Percentiles rank a stretch among this genome's conserved stretches.
Conservation (phyloP, 2,113 vertebrate species). For the Takifugu bimaculatus region DNA sequence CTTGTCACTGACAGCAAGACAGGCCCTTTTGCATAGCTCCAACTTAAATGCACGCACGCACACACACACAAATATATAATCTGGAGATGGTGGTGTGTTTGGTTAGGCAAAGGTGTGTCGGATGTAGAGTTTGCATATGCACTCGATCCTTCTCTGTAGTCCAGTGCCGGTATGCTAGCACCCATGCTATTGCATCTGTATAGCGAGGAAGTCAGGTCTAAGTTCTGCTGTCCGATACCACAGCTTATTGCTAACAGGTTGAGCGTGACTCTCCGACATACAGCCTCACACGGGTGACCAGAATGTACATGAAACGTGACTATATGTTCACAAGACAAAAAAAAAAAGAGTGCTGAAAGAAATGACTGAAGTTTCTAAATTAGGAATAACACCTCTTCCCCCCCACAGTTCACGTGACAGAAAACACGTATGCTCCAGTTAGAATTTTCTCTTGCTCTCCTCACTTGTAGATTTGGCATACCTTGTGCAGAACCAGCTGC, state of each 20-base stretch:
- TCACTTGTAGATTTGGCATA: slow-evolving; percentile 63
- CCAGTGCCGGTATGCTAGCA: slow-evolving; percentile 56
- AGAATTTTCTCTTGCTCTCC: slow-evolving; percentile 28
- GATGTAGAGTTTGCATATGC: slow-evolving; percentile 63
- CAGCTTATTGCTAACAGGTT: slow-evolving; percentile 69
- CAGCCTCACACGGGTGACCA: slow-evolving; percentile 46
- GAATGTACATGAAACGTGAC: slow-evolving; percentile 37
- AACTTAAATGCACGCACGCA: slow-evolving; percentile 31
- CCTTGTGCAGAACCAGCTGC: slow-evolving; percentile 70
- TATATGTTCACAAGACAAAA: slow-evolving; percentile 43
- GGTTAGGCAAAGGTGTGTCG: slow-evolving; percentile 61
- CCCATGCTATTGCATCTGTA: slow-evolving; percentile 65
- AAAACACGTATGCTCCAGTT: slow-evolving; percentile 33
- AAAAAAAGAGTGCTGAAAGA: slow-evolving; percentile 1
- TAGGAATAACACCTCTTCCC: slow-evolving; percentile 32
- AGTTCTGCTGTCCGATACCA: slow-evolving; percentile 57
- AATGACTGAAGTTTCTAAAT: slow-evolving; percentile 39
- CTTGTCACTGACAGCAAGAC: slow-evolving; percentile 25
- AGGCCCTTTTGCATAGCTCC: slow-evolving; percentile 66
- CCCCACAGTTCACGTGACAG: slow-evolving; percentile 40
- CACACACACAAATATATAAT: slow-evolving; percentile 8
- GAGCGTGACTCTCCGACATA: slow-evolving; percentile 50
- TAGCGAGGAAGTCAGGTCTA: slow-evolving; percentile 56
- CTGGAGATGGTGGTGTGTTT: slow-evolving; percentile 47
- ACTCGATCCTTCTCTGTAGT: slow-evolving; percentile 39